A percentile compares a stretch with the other conserved stretches of the same genome.
Evolutionary conservation across 2,797 vertebrate genomes (phyloP).

Genomic region (Allobates femoralis): DNA sequence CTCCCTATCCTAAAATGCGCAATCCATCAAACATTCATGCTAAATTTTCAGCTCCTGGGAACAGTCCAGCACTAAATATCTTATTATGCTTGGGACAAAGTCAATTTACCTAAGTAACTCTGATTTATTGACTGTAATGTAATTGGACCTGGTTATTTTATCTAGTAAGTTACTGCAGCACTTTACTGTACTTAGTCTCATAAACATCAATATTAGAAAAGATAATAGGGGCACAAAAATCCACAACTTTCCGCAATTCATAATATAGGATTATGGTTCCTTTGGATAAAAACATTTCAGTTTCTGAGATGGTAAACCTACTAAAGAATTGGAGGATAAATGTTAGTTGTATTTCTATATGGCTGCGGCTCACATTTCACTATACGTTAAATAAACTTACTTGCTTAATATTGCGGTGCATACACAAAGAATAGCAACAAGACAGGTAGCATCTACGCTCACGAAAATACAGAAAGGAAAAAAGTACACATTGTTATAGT

Average conservation of each 20-base stretch:
- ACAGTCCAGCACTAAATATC: slow-evolving; percentile 43
- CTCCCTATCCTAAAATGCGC: neutral
- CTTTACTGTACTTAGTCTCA: slow-evolving; percentile 21
- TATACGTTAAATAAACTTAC: neutral
- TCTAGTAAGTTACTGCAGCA: slow-evolving; percentile 43
- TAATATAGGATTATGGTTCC: neutral
- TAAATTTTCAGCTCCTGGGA: slow-evolving; percentile 51
- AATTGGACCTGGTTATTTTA: slow-evolving; percentile 54
- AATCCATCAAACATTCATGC: slow-evolving; percentile 39
- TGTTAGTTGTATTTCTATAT: neutral
- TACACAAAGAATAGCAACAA: neutral
- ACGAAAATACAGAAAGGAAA: neutral
- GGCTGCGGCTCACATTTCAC: neutral
- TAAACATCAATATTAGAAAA: slow-evolving; percentile 17
- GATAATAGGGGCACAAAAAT: neutral
- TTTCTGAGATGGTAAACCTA: no score
- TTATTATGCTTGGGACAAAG: slow-evolving; percentile 49
- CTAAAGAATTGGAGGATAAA: no score
- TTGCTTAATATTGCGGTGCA: neutral
- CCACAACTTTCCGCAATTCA: neutral
- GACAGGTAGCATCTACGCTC: neutral
- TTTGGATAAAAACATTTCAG: neutral
- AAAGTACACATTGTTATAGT: slow-evolving; percentile 18
- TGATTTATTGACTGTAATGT: slow-evolving; percentile 58
- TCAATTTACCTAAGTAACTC: slow-evolving; percentile 58